Conservation (phyloP, 1,140 invertebrate genomes). For the Ceratitis capitata region DNA sequence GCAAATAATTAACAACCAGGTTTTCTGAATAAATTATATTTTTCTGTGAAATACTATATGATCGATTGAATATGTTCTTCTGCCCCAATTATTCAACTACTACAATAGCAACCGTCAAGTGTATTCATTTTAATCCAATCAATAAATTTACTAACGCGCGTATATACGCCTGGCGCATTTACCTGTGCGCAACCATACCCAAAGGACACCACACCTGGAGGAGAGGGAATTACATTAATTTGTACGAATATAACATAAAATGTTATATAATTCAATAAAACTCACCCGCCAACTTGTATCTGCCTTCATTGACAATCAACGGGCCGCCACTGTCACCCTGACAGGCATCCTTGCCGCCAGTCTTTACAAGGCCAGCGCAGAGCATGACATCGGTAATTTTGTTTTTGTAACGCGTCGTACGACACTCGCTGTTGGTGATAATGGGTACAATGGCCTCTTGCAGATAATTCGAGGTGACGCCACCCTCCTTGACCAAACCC, state of each 20-base stretch:
- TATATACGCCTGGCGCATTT: constrained; percentile 81
- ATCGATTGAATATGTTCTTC: too few species aligned
- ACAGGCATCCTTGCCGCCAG: constrained; percentile 91
- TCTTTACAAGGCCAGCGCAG: constrained; percentile 87
- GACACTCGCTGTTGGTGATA: constrained; percentile 87
- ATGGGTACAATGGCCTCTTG: constrained; percentile 85
- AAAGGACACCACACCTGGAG: constrained; percentile 78
- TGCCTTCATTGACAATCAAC: constrained; percentile 57
- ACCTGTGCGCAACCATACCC: constrained; percentile 78
- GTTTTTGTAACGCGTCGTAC: constrained; percentile 85
- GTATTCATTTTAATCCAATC: constrained; percentile 70
- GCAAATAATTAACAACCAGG: too few species aligned
- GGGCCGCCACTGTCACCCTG: constrained; percentile 71
- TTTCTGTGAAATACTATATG: not conserved
- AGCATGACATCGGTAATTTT: constrained; percentile 90
- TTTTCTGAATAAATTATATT: not conserved
- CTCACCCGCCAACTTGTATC: constrained; percentile 64
- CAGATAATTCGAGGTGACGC: constrained; percentile 83
- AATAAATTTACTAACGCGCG: constrained; percentile 74
- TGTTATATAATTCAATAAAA: not conserved
- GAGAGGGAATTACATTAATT: not conserved
- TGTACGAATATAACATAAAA: not conserved
- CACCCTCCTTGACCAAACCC: constrained; percentile 86
- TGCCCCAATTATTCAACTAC: constrained; percentile 45
- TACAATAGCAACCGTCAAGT: constrained; percentile 57